Conservation (phyloP, 2,797 vertebrate species). For the Amblyopsis hoosieri region DNA sequence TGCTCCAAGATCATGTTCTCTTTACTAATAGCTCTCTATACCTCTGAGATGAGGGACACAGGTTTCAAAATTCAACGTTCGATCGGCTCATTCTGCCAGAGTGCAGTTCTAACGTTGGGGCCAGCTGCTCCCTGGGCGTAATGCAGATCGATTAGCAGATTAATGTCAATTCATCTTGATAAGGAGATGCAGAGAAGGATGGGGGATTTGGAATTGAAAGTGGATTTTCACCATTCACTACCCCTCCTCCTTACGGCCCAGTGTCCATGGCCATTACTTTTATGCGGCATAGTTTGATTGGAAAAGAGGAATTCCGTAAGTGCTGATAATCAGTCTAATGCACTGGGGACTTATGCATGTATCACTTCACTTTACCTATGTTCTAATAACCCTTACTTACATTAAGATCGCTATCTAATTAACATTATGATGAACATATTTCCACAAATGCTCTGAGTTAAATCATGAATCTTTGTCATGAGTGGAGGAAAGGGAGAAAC, state of each 20-base stretch:
- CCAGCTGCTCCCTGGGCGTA: constrained; percentile 7
- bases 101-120: constrained; percentile 21
- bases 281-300: too few relatives aligned
- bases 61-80: constrained; percentile 7
- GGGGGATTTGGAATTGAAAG: constrained; percentile 21
- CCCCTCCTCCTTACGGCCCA: too few relatives aligned
- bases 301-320: neutral
- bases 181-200: neutral
- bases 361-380: too few relatives aligned
- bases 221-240: constrained; percentile 10
- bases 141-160: too few relatives aligned
- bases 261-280: neutral
- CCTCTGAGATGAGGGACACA: constrained; percentile 8
- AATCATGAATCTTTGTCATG: too few relatives aligned
- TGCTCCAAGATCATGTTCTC: neutral
- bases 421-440: too few relatives aligned
- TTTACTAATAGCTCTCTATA: constrained; percentile 5
- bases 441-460: too few relatives aligned
- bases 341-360: too few relatives aligned
- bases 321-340: too few relatives aligned
- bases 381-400: too few relatives aligned
- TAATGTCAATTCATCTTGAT: neutral
- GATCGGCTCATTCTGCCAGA: constrained; percentile 1
- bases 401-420: too few relatives aligned
- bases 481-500: too few relatives aligned